Evolutionary conservation across 2,797 vertebrate species (phyloP).

Genomic region (Rhodeus uyekii): DNA sequence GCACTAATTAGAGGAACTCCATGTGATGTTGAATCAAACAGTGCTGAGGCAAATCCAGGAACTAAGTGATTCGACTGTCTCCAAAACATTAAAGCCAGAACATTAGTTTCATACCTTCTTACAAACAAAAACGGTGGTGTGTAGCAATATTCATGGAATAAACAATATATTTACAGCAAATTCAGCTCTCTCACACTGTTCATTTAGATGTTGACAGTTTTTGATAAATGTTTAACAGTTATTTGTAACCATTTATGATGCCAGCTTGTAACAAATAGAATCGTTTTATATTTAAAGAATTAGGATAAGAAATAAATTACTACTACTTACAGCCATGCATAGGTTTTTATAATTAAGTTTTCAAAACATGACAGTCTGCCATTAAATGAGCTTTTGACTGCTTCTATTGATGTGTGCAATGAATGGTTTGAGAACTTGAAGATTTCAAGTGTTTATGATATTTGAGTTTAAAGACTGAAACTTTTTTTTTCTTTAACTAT

Average conservation of each 20-base stretch:
- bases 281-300: neutral
- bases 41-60: constrained; percentile 2
- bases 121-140: neutral
- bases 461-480: too few relatives aligned
- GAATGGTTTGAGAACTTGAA: neutral
- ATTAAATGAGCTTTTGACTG: neutral
- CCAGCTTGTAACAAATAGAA: neutral
- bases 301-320: neutral
- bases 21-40: constrained; percentile 30
- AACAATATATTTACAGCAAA: neutral
- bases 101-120: neutral
- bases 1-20: constrained; percentile 37
- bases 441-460: too few relatives aligned
- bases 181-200: neutral
- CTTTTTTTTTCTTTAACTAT: too few relatives aligned
- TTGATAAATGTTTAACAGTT: neutral
- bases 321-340: neutral
- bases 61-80: neutral
- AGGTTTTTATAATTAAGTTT: neutral
- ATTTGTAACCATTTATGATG: neutral
- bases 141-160: neutral
- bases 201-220: neutral
- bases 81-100: neutral
- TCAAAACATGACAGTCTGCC: neutral
- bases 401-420: neutral